Percentiles rank a stretch among this genome's conserved stretches.
phyloP scores from a whole-genome alignment of 30 jellyfish, hydroid and myxozoan species.

The Phacellophora camtschatica region DNA sequence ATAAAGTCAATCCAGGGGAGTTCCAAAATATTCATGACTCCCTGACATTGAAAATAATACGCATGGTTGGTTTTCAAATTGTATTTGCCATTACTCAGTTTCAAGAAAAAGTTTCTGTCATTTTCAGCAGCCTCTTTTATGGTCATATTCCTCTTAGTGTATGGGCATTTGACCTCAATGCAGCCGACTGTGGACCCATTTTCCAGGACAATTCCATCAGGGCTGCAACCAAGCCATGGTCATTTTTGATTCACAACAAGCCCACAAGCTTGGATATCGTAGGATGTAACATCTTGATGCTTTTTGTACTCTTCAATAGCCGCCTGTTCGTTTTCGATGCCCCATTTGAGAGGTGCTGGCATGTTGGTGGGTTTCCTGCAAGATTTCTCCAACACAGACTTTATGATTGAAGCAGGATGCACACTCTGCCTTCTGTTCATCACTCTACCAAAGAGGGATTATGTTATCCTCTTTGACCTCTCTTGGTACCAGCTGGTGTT shows the following conservation, averaged over 20 bases:
- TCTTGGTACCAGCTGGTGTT: conserved; percentile 41
- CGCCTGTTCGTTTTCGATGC: background rate
- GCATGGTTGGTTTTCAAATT: background rate
- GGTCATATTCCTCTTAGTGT: conserved; percentile 10
- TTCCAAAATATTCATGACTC: background rate
- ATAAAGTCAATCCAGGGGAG: background rate
- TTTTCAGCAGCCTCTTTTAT: conserved; percentile 16
- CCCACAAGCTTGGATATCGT: background rate
- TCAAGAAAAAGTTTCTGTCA: conserved; percentile 7
- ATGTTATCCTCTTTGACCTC: conserved; percentile 48
- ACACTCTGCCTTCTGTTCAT: conserved; percentile 46
- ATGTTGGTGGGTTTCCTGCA: conserved; percentile 6
- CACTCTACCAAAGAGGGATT: conserved; percentile 53
- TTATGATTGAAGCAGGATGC: conserved; percentile 26
- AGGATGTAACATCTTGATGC: background rate
- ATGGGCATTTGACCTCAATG: conserved; percentile 4
- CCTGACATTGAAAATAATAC: background rate
- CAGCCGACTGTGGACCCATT: background rate
- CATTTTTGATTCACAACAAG: background rate
- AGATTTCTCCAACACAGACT: background rate
- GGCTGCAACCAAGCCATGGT: background rate
- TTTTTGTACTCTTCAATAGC: conserved; percentile 7
- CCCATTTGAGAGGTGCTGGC: conserved; percentile 40
- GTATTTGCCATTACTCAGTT: background rate
- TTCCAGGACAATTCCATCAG: conserved; percentile 1